Evolutionary conservation across 2,113 vertebrate species (phyloP), one percentile per base, ranked within the genome.

Genomic region (Siphamia tubifer): DNA sequence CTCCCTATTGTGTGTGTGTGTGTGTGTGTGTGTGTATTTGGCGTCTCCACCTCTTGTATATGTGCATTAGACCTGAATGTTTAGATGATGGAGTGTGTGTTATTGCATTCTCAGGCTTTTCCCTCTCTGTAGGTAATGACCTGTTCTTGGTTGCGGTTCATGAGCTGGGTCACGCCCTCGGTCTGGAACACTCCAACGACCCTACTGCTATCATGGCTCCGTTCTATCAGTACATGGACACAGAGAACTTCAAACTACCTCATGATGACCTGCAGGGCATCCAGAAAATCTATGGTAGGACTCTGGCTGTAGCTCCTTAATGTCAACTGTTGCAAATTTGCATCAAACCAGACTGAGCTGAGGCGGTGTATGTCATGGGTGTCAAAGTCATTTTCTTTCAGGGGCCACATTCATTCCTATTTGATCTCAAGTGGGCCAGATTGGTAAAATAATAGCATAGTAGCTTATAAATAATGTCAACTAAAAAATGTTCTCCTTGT

Each of bases 211-310:
- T 94, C 58, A 94, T 94, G 93, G 93, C 91, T 31, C 93, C 93
- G 12, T 93, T 91, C 82, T 94, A 94, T 81, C 92, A 93, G 75
- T 94, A 94, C 82, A 92, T 93, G 91, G 92, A 93, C 81, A 93
- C 91, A 1, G 91, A 93, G 62, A 91, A 90, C 77, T 93, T 92
- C 83, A 93, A 91, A 74, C 89, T 94, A 86, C 92, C 93, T 82
- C 89, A 90, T n/a, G 93, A 94, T 28, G 93, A 94, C 83, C 88
- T 94, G 3, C 90, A 92, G 81, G 93, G 93, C 68, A 94, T 94
- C 80, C 93, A 94, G 86, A 92, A 92, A 51, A 92, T 94, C 54
- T 94, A 94, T 8, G 93, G 93, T 94, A 90, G 79, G 12, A 1
- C 13, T 48, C 8, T 36, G 21, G 5, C 8, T 30, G 6, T 9